Conservation (phyloP, 2,113 vertebrate species). For the Chloropsis cyanopogon region DNA sequence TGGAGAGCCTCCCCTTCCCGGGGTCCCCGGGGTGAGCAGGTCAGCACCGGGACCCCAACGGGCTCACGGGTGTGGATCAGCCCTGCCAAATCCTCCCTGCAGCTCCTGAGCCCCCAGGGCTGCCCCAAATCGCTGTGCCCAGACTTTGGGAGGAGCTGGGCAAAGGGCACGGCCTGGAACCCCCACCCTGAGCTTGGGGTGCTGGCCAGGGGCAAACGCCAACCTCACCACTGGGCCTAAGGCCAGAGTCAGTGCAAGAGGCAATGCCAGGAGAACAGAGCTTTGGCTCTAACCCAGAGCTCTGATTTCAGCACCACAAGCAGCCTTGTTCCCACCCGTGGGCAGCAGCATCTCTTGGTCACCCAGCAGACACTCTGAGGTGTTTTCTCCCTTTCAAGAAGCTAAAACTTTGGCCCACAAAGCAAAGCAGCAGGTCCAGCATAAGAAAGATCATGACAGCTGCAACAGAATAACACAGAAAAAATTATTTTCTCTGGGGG, state of each 20-base stretch:
- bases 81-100: not conserved
- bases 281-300: not conserved
- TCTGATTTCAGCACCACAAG: not conserved
- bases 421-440: not conserved
- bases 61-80: rapidly evolving
- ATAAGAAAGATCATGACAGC: not conserved
- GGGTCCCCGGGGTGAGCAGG: not conserved
- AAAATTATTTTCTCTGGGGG: not conserved
- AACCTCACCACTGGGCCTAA: rapidly evolving
- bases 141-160: not conserved
- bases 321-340: not conserved
- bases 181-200: rapidly evolving
- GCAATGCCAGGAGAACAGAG: not conserved
- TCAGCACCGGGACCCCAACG: rapidly evolving
- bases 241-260: not conserved
- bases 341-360: not conserved
- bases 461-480: not conserved
- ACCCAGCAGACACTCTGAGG: not conserved
- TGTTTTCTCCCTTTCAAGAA: not conserved
- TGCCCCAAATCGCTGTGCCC: not conserved
- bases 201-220: rapidly evolving
- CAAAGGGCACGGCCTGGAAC: not conserved
- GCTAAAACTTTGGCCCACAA: not conserved
- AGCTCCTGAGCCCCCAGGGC: not conserved
- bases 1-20: not conserved